Base-by-base conservation (phyloP, 2,888 invertebrate genomes). In the Achlya flavicornis region DNA sequence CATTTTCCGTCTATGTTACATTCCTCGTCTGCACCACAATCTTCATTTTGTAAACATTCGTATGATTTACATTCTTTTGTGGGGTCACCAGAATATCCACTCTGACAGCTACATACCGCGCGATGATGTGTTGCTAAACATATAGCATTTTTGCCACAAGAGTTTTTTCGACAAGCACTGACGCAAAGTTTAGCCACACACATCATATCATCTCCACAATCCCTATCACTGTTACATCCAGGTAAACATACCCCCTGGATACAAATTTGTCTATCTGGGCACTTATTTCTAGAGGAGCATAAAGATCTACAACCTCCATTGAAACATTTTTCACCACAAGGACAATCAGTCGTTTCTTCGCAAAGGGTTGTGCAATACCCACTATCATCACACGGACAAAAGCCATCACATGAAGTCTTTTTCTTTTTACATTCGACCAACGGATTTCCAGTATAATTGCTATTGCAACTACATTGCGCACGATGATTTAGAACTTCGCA, bases 51-150 rank as follows among this genome's bases (percentile, higher is more conserved):
- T 63, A 95, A 94, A 77, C 98, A 98, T 89, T 97, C 97, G 71
- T 97, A 96, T 69, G 96, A 95, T 68, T 95, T 95, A 78, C 98
- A 98, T 78, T 95, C 95, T 70, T 95, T 95, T 65, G 95, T 95
- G 0, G 98, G 97, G 81, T 98, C 97, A 0, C 97, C 97, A 72
- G 96, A 96, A 80, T 95, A 97, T 16, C 98, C 97, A 79, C 97
- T 97, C 0, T 97, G 97, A 81, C 98, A 98, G 66, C 97, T 95
- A 83, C 98, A 98, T 4, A 98, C 95, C 58, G 97, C 96, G 57
- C 97, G 95, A 86, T 98, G 98, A 72, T 97, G 96, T 3, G 96
- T 95, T 0, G 97, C 95, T 70, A 96, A 95, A 81, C 98, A 98
- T 1, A 97, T 82, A 0, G 98, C 97, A 83, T 97, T 96, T 72